A percentile compares a stretch with the other conserved stretches of the same genome.
Conservation (phyloP, 2,797 vertebrate genomes). For the Scolopax rusticola region DNA sequence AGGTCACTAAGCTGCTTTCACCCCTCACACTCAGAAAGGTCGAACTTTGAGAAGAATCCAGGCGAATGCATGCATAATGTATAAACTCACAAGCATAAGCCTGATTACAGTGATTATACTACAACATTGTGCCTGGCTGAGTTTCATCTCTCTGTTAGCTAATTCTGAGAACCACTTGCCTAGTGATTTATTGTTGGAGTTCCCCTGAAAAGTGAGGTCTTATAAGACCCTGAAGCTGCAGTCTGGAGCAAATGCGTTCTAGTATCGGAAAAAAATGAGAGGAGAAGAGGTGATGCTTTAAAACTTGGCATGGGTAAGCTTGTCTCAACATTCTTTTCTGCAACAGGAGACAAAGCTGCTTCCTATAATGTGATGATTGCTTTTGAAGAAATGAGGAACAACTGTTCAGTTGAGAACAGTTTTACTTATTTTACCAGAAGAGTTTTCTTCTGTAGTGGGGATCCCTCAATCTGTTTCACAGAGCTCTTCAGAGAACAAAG, state of each 20-base stretch:
- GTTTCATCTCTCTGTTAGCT: neutral
- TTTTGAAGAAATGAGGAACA: neutral
- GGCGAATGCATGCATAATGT: neutral
- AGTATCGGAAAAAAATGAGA: neutral
- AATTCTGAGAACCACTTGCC: neutral
- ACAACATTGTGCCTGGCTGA: neutral
- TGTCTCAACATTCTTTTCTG: neutral
- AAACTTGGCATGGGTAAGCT: neutral
- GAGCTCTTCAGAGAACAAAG: neutral
- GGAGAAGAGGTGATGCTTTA: neutral
- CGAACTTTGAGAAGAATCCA: neutral
- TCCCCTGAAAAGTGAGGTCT: neutral
- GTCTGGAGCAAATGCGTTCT: neutral
- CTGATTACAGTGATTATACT: neutral
- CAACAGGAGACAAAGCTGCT: neutral
- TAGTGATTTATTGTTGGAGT: neutral
- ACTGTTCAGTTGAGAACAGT: neutral
- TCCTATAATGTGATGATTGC: neutral
- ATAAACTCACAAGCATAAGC: neutral
- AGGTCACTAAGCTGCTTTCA: neutral
- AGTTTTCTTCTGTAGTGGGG: neutral
- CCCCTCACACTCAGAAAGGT: neutral
- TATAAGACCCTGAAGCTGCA: neutral
- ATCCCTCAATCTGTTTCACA: neutral
- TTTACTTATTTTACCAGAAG: neutral